A percentile compares a stretch with the other conserved stretches of the same genome.
phyloP scores from a whole-genome alignment of 2,797 vertebrate species.

The Poecilia gillii region DNA sequence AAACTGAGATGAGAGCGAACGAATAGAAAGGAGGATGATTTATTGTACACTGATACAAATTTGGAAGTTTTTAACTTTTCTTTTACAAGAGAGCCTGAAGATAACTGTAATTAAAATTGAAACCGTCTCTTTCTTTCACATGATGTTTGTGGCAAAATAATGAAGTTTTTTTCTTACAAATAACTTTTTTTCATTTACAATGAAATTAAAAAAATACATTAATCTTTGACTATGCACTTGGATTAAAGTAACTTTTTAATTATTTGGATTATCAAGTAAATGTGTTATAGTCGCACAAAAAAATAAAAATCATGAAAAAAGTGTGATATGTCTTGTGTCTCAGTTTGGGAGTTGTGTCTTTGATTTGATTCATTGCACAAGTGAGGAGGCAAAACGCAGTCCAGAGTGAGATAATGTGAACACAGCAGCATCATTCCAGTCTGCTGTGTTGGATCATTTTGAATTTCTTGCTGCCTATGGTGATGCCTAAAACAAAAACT shows the following conservation, averaged over 20 bases:
- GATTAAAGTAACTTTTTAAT: neutral
- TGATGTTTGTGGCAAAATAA: neutral
- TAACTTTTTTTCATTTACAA: neutral
- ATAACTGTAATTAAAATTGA: neutral
- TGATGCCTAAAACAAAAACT: neutral
- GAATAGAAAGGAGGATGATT: neutral
- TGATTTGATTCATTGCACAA: neutral
- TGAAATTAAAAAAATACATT: neutral
- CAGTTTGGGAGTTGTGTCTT: neutral
- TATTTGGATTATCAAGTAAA: neutral
- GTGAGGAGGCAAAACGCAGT: neutral
- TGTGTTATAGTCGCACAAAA: neutral
- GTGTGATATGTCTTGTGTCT: neutral
- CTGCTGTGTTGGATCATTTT: neutral
- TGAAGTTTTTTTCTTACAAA: neutral
- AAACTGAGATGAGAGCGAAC: neutral
- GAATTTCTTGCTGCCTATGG: slow-evolving; percentile 5
- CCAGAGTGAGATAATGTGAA: neutral
- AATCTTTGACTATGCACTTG: neutral
- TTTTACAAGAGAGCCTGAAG: neutral
- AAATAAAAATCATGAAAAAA: neutral
- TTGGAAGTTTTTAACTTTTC: neutral
- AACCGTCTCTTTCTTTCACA: neutral
- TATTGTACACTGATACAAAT: neutral
- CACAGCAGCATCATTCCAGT: neutral